Base-by-base conservation (phyloP, 2,113 vertebrate genomes). In the Cariama cristata region DNA sequence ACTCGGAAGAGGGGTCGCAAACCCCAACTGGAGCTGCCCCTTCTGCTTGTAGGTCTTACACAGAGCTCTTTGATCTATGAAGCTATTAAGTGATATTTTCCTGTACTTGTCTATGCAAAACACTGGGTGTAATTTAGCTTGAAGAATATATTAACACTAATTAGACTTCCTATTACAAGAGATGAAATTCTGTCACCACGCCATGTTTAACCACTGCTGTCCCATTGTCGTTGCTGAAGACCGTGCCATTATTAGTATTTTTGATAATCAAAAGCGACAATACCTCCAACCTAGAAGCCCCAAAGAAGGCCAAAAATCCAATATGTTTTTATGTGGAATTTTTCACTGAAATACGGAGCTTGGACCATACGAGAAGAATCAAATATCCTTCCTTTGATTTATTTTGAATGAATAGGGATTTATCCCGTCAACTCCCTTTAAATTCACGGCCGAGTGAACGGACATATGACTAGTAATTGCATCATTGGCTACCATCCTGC, bases 1-100 rank as follows among this genome's bases (percentile, higher is more conserved):
- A 7, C 22, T 52, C 0, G 0, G 72, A 85, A 88, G 55, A 56
- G 32, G 14, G 20, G 11, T 21, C 0, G 1, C n/a, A 76, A 64
- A 85, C 32, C 52, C 59, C 3, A 2, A 1, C 11, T 0, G 0
- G 14, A 49, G 38, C 49, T 49, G 30, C 38, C 0, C 0, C 12
- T 73, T 81, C 67, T 66, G 28, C 1, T 1, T 33, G 35, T 21
- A 77, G 20, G n/a, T 81, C 38, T 67, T 63, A 49, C 35, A 75
- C 1, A 2, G 23, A 91, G 42, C 0, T 0, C 55, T 79, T 90
- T 89, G 77, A 95, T 88, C 62, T 73, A 8, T 50, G 19, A 50
- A 85, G 30, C 12, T 38, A 20, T 42, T 92, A 58, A 77, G 82
- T 33, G 4, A 38, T 91, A 55, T 88, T 97, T 97, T 96, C 71